Conservation (phyloP, 1,140 invertebrate genomes). For the Papilio polytes region DNA sequence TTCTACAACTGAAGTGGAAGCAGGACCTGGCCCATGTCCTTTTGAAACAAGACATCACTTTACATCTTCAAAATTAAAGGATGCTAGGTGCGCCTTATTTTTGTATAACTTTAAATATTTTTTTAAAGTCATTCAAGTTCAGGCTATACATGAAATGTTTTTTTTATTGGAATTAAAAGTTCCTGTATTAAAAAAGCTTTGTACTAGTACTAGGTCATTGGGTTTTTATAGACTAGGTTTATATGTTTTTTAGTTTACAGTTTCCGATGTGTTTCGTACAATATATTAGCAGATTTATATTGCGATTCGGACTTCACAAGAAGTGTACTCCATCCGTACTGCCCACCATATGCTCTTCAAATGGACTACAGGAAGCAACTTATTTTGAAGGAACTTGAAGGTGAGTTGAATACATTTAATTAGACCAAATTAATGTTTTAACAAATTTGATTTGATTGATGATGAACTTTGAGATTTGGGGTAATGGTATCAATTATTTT, state of each 20-base stretch:
- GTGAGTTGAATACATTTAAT: slow-evolving; percentile 74
- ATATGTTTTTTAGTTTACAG: slow-evolving; percentile 79
- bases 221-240: not conserved
- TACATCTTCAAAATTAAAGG: slow-evolving; percentile 85
- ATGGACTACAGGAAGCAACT: slow-evolving; percentile 95
- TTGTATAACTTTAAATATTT: no score
- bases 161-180: no score
- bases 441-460: no score
- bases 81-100: slow-evolving; percentile 53
- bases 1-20: slow-evolving; percentile 85
- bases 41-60: slow-evolving; percentile 91
- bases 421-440: not conserved
- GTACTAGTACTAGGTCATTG: not conserved
- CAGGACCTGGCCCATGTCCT: slow-evolving; percentile 90
- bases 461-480: no score
- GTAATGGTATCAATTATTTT: not conserved
- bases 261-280: slow-evolving; percentile 94
- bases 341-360: slow-evolving; percentile 89
- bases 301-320: slow-evolving; percentile 91
- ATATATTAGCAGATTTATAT: slow-evolving; percentile 95
- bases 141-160: no score
- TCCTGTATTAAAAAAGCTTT: not conserved
- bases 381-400: slow-evolving; percentile 92
- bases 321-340: slow-evolving; percentile 90
- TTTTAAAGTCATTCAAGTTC: no score